Conservation (phyloP, 2,888 invertebrate genomes). For the Actias luna region DNA sequence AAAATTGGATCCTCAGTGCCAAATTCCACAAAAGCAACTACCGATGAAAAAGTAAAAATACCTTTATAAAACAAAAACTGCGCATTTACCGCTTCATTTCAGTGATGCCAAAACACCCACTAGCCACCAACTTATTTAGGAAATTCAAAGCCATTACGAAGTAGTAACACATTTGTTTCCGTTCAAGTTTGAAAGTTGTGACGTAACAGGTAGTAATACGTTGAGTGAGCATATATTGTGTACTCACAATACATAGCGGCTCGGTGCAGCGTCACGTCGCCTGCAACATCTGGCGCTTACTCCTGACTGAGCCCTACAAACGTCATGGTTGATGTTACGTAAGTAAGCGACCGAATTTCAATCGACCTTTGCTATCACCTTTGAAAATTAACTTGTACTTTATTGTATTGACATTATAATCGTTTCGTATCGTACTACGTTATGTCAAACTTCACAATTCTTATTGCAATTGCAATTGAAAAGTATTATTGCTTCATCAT, state of each 20-base stretch:
- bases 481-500: neutral
- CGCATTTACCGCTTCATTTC: constrained; percentile 10
- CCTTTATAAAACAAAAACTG: constrained; percentile 9
- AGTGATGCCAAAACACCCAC: constrained; percentile 9
- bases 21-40: neutral
- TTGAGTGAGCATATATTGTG: constrained; percentile 29
- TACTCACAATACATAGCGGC: constrained; percentile 9
- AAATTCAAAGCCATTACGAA: constrained; percentile 23
- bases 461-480: constrained; percentile 16
- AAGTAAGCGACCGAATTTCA: constrained; percentile 51
- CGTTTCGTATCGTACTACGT: constrained; percentile 14
- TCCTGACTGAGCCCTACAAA: constrained; percentile 53
- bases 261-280: constrained; percentile 19
- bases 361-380: constrained; percentile 62
- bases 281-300: constrained; percentile 10
- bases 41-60: neutral
- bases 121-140: neutral
- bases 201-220: constrained; percentile 65
- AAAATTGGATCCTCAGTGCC: too few species aligned
- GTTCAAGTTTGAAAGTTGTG: constrained; percentile 42
- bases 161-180: constrained; percentile 43
- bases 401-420: constrained; percentile 55
- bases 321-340: constrained; percentile 65
- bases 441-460: constrained; percentile 12
- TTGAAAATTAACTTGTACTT: constrained; percentile 62